Evolutionary conservation across 2,888 invertebrate genomes (phyloP), one percentile per base, ranked within the genome.

Genomic region (Euplagia quadripunctaria): DNA sequence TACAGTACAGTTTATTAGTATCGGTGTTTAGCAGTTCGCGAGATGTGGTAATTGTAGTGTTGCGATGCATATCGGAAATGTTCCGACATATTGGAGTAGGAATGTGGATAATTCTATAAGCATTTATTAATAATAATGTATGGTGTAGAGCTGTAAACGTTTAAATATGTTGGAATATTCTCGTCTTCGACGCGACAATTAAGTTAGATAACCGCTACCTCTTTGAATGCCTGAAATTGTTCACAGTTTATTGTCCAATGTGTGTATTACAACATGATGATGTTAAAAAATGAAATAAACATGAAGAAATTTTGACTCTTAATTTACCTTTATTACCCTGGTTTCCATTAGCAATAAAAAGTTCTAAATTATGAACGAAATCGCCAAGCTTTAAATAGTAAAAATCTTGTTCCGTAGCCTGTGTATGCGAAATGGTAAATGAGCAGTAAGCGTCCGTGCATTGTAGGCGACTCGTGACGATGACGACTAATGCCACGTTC

Each of bases 151-250:
- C 81, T 74, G 46, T 76, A 72, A 71, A 70, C 31, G 52, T 76
- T 73, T 77, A 64, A 70, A 74, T 64, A 74, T 77, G 79, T 76
- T 71, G 55, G 55, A 75, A 66, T 75, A 41, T 42, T 16, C n/a
- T 2, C 3, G 20, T 43, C 67, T 71, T 74, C 71, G 73, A 82
- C 69, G 76, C 79, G 72, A 81, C 79, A 79, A 82, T 78, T 90
- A 91, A 90, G 85, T 87, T 90, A 91, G 87, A 88, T 90, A 94
- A 93, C 89, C 90, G 93, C 95, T 94, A 95, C 95, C 95, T 95
- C 95, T 91, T 86, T 89, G 86, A 92, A 93, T 94, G 94, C 94
- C 94, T 94, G 92, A 93, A 91, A 89, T 90, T 92, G 92, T 92
- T 91, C 87, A 92, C 89, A 90, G 85, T 90, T 85, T 87, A 88